phyloP scores from a whole-genome alignment of 2,113 vertebrate species.

The Otus sunia region DNA sequence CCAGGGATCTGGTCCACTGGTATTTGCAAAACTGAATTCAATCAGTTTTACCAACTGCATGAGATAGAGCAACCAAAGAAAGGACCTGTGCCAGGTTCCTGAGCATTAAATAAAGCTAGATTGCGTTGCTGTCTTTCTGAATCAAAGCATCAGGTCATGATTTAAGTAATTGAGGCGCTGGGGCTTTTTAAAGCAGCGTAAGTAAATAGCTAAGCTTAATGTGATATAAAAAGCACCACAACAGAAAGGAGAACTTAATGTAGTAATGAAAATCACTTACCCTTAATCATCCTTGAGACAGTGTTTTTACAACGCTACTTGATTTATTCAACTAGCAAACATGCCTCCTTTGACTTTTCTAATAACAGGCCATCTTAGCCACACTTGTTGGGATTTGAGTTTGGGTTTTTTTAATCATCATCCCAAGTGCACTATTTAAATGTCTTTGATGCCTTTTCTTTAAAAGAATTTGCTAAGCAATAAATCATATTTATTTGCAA shows the following conservation, averaged over 20 bases:
- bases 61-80: neutral
- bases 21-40: neutral
- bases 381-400: conserved; percentile 29
- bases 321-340: conserved; percentile 53
- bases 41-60: neutral
- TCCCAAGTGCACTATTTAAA: conserved; percentile 28
- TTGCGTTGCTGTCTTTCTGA: neutral
- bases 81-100: neutral
- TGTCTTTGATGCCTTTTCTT: conserved; percentile 16
- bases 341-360: conserved; percentile 30
- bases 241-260: conserved; percentile 53
- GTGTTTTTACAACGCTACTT: conserved; percentile 29
- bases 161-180: neutral
- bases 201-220: conserved; percentile 21
- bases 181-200: neutral
- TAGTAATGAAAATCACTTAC: conserved; percentile 53
- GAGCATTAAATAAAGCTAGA: neutral
- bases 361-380: conserved; percentile 23
- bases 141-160: neutral
- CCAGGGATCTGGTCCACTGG: neutral
- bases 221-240: conserved; percentile 44
- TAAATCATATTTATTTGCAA: conserved; percentile 15
- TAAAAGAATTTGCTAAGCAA: conserved; percentile 28
- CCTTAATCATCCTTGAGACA: conserved; percentile 51
- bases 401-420: neutral